phyloP scores from a whole-genome alignment of 2,113 vertebrate species.

The Mus musculus region GRCm39 chr4:42169501-42170000 shows the following conservation, averaged over 20 bases:
- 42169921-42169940: constrained; percentile 64
- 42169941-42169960: constrained; percentile 65
- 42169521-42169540: background rate
- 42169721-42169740: constrained; percentile 78
- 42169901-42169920: constrained; percentile 74
- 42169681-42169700: background rate
- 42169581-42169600: constrained; percentile 23
- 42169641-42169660: constrained; percentile 32
- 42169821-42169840: constrained; percentile 71
- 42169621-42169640: background rate
- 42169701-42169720: constrained; percentile 67
- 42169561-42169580: background rate
- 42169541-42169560: background rate
- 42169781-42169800: constrained; percentile 82
- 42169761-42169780: constrained; percentile 83
- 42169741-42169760: constrained; percentile 84
- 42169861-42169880: constrained; percentile 80
- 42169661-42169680: constrained; percentile 49
- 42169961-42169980: background rate
- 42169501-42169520: constrained; percentile 39
- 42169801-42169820: constrained; percentile 83
- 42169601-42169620: constrained; percentile 5
- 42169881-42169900: constrained; percentile 78
- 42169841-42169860: constrained; percentile 58
- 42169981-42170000: background rate